Evolutionary conservation across 2,888 invertebrate species (phyloP).

Genomic region (Lysandra bellargus): DNA sequence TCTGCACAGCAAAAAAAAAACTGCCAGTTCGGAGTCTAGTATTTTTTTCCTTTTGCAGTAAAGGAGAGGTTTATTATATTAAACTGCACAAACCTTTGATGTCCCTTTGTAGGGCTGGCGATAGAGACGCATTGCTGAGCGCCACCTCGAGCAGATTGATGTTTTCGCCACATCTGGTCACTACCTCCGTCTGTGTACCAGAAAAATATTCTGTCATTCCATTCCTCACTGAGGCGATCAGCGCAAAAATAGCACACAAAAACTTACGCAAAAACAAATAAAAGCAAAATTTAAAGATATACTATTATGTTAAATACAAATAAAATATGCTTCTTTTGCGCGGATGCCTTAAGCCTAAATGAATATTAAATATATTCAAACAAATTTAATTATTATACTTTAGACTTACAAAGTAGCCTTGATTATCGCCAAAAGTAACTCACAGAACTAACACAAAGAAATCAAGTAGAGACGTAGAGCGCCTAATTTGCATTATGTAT

Average conservation of each 20-base stretch:
- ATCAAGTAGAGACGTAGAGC: background rate
- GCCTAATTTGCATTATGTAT: background rate
- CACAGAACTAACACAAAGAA: slow-evolving; percentile 12
- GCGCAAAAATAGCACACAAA: slow-evolving; percentile 14
- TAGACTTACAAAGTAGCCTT: slow-evolving; percentile 8
- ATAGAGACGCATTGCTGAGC: slow-evolving; percentile 78
- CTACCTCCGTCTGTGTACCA: slow-evolving; percentile 87
- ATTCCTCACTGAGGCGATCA: slow-evolving; percentile 37
- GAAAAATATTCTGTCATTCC: slow-evolving; percentile 53
- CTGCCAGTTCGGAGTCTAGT: background rate
- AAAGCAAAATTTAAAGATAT: background rate
- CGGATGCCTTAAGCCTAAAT: background rate
- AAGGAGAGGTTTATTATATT: background rate
- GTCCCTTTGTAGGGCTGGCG: slow-evolving; percentile 79
- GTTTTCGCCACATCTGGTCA: slow-evolving; percentile 92
- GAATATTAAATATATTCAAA: background rate
- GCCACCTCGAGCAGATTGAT: slow-evolving; percentile 89
- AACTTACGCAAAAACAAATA: background rate
- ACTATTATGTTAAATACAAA: background rate
- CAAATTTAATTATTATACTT: background rate
- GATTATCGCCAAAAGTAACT: background rate
- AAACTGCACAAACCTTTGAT: slow-evolving; percentile 78
- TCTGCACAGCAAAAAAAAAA: background rate
- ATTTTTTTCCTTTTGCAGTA: background rate
- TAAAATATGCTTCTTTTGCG: background rate